Conservation (phyloP, 2,797 vertebrate genomes). For the Falco rusticolus region DNA sequence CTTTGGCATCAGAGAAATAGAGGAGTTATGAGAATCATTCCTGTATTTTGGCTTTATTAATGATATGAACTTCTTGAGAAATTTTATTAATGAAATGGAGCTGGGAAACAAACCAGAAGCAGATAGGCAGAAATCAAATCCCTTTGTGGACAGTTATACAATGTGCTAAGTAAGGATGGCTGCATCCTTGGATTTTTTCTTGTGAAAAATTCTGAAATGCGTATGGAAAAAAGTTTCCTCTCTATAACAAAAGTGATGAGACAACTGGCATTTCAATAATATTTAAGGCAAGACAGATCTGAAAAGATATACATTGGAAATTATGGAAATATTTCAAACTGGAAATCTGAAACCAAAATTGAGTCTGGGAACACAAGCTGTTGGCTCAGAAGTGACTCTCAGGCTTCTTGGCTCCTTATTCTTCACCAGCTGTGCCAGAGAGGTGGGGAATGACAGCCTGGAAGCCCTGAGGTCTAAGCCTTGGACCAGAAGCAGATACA, state of each 20-base stretch:
- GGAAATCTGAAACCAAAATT: not conserved
- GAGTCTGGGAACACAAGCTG: not conserved
- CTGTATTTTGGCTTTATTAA: conserved; percentile 16
- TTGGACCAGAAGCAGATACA: not conserved
- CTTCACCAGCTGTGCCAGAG: not conserved
- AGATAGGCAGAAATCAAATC: not conserved
- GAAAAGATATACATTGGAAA: not conserved
- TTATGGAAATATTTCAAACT: not conserved
- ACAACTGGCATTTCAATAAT: not conserved
- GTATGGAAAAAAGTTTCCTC: not conserved
- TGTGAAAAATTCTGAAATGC: not conserved
- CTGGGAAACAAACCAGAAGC: not conserved
- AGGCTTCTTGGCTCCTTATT: not conserved
- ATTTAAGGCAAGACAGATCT: not conserved
- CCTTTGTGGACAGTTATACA: not conserved
- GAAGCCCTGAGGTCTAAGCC: not conserved
- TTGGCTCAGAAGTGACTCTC: not conserved
- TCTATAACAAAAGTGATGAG: not conserved
- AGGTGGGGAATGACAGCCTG: not conserved
- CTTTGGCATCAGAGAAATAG: not conserved
- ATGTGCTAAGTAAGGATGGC: not conserved
- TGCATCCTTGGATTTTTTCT: not conserved
- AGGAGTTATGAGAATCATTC: not conserved
- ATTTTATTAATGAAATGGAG: not conserved
- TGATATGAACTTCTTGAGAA: not conserved